Percentiles rank a stretch among this genome's conserved stretches.
These are phyloP conservation scores for Cossypha niveicapilla DNA, from an alignment of 2,797 vertebrate genomes.

Conservation along the genomic window DNA sequence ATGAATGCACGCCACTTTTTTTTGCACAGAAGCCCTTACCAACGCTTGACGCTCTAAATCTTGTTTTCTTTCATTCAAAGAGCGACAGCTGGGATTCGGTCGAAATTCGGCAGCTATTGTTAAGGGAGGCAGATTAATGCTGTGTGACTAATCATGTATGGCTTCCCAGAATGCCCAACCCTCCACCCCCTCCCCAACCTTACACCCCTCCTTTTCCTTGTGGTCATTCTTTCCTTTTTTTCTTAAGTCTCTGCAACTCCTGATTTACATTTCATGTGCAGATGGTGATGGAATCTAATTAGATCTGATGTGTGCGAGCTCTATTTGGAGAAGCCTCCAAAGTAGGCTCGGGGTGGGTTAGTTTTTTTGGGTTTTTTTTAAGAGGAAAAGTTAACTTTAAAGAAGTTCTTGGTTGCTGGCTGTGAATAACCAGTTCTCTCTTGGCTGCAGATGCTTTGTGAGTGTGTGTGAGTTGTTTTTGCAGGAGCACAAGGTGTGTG, in stretches of 20 bases:
- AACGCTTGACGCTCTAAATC: conserved; percentile 93
- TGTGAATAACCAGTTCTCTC: not conserved
- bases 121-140: conserved; percentile 91
- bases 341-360: not conserved
- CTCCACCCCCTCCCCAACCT: conserved; percentile 67
- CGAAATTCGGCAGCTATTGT: conserved; percentile 91
- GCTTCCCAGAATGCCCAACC: conserved; percentile 90
- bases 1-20: conserved; percentile 86
- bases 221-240: conserved; percentile 55
- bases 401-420: not conserved
- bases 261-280: conserved; percentile 71
- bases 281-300: conserved; percentile 71
- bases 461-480: not conserved
- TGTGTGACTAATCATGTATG: conserved; percentile 97
- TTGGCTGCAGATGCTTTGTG: not conserved
- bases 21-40: conserved; percentile 80
- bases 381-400: conserved; percentile 34
- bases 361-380: not conserved
- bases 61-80: conserved; percentile 92
- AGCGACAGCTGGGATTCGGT: conserved; percentile 97
- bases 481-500: not conserved
- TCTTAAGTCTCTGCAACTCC: conserved; percentile 52
- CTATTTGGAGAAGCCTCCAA: conserved; percentile 5
- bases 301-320: conserved; percentile 37
- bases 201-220: conserved; percentile 51